phyloP scores from a whole-genome alignment of 2,797 vertebrate genomes.

The Pseudomugil tenellus region DNA sequence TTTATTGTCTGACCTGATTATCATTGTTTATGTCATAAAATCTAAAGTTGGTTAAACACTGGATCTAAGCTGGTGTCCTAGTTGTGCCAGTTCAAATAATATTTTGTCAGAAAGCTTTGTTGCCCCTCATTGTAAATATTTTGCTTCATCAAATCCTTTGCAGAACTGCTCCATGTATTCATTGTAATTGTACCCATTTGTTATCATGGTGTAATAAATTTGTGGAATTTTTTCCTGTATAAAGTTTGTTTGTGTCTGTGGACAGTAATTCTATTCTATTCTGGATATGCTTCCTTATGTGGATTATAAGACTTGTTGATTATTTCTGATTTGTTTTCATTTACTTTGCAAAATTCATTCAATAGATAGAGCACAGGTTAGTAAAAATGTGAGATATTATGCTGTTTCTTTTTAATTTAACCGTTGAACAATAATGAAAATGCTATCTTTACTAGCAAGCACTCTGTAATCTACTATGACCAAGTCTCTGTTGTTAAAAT shows the following conservation, averaged over 20 bases:
- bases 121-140: conserved; percentile 61
- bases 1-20: conserved; percentile 47
- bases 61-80: conserved; percentile 64
- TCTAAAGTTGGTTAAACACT: conserved; percentile 47
- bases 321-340: conserved; percentile 44
- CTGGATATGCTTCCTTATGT: conserved; percentile 42
- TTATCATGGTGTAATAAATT: conserved; percentile 48
- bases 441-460: conserved; percentile 68
- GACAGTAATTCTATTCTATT: conserved; percentile 36
- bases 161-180: conserved; percentile 31
- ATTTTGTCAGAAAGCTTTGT: conserved; percentile 37
- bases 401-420: conserved; percentile 65
- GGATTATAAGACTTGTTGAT: conserved; percentile 45
- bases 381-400: conserved; percentile 54
- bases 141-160: conserved; percentile 53
- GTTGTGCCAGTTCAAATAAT: conserved; percentile 60
- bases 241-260: conserved; percentile 53
- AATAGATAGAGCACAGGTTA: conserved; percentile 52
- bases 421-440: conserved; percentile 52
- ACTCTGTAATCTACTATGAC: conserved; percentile 65
- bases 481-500: conserved; percentile 67
- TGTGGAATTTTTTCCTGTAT: conserved; percentile 58
- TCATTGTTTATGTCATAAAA: conserved; percentile 44
- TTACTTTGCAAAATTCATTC: conserved; percentile 44
- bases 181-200: conserved; percentile 46